phyloP scores from a whole-genome alignment of 2,797 vertebrate genomes.

The Gymnoscopelus braueri region DNA sequence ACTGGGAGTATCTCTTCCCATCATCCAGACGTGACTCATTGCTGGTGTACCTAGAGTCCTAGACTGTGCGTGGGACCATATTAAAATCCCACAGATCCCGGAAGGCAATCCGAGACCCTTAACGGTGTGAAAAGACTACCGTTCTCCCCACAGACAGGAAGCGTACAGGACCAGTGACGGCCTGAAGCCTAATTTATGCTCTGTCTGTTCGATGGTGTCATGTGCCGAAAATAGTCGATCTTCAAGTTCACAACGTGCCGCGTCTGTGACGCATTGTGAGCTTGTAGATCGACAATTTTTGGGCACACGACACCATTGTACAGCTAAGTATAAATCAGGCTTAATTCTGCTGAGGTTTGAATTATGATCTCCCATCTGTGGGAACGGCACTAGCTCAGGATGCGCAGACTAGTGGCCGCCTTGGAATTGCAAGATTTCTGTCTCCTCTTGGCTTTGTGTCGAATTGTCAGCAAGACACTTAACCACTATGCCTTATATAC shows the following conservation, averaged over 20 bases:
- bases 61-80: conserved; percentile 22
- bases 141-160: conserved; percentile 9
- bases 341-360: conserved; percentile 2
- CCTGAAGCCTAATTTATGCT: no score
- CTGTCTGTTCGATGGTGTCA: no score
- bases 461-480: no score
- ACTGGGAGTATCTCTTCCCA: background rate
- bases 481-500: no score
- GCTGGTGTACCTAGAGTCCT: background rate
- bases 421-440: no score
- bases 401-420: no score
- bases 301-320: no score
- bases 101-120: conserved; percentile 32
- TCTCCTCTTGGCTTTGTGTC: no score
- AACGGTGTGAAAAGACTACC: background rate
- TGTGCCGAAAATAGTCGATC: no score
- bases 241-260: no score
- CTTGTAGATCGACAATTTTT: no score
- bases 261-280: no score
- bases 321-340: background rate
- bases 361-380: conserved; percentile 19
- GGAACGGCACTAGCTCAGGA: background rate
- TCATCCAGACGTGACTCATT: conserved; percentile 20
- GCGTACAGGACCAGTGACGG: background rate
- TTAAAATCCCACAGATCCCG: conserved; percentile 16